Evolutionary conservation across 2,797 vertebrate species (phyloP).

Genomic region (Oryzias dopingdopingensis): DNA sequence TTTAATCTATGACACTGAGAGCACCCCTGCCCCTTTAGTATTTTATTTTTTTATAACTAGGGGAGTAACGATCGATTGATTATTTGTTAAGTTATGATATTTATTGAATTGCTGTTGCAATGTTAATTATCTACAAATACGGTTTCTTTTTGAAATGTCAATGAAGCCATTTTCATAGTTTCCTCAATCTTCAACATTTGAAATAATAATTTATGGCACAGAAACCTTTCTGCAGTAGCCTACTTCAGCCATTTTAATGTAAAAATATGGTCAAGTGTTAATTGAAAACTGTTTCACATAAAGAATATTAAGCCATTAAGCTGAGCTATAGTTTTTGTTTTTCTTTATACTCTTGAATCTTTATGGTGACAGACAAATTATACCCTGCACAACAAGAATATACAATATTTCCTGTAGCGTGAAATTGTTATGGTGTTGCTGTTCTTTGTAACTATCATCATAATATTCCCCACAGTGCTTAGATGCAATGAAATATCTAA

Average conservation of each 20-base stretch:
- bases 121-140: no score
- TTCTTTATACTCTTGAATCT: slow-evolving; percentile 48
- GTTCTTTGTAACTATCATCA: slow-evolving; percentile 6
- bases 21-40: no score
- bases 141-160: no score
- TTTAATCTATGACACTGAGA: no score
- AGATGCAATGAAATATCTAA: background rate
- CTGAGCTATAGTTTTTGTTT: slow-evolving; percentile 26
- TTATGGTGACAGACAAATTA: slow-evolving; percentile 62
- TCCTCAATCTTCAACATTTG: no score
- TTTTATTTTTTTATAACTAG: no score
- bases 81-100: no score
- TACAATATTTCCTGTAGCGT: slow-evolving; percentile 35
- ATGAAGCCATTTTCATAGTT: no score
- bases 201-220: background rate
- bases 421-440: background rate
- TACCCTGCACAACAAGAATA: slow-evolving; percentile 40
- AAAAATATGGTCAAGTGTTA: slow-evolving; percentile 18
- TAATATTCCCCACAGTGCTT: slow-evolving; percentile 1
- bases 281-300: slow-evolving; percentile 24
- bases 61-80: no score
- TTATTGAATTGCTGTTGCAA: no score
- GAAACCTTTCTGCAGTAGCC: slow-evolving; percentile 8
- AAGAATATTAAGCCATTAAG: slow-evolving; percentile 32
- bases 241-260: slow-evolving; percentile 8